A percentile compares a stretch with the other conserved stretches of the same genome.
These are phyloP conservation scores for Tenualosa ilisha DNA, from an alignment of 2,797 vertebrate genomes.

Conservation along the genomic window DNA sequence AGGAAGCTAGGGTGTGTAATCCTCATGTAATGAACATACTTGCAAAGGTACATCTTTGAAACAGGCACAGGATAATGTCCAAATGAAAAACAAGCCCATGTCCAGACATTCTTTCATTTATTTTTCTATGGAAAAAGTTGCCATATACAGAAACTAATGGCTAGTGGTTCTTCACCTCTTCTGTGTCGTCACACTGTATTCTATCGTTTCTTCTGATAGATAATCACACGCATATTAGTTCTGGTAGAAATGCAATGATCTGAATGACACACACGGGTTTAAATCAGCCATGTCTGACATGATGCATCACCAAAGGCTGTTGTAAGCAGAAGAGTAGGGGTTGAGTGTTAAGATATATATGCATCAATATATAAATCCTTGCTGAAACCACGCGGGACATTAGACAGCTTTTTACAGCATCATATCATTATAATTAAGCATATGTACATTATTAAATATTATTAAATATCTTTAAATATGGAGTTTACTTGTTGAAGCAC, in stretches of 20 bases:
- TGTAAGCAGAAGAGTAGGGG: not conserved
- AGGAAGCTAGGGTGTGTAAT: not conserved
- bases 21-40: not conserved
- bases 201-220: not conserved
- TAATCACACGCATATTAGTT: not conserved
- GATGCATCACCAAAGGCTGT: not conserved
- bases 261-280: not conserved
- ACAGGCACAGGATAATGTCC: not conserved
- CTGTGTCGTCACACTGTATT: not conserved
- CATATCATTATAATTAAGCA: slow-evolving; percentile 14
- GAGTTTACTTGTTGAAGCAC: not conserved
- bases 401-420: slow-evolving; percentile 19
- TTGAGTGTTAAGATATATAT: not conserved
- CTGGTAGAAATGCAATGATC: not conserved
- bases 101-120: slow-evolving; percentile 29
- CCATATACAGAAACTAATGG: slow-evolving; percentile 25
- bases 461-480: not conserved
- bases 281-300: not conserved
- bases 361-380: slow-evolving; percentile 2
- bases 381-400: slow-evolving; percentile 6
- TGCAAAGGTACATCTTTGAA: not conserved
- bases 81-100: not conserved
- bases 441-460: slow-evolving; percentile 13
- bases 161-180: not conserved
- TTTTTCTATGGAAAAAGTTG: slow-evolving; percentile 62